Percentiles rank a stretch among this genome's conserved stretches.
Evolutionary conservation across 1,140 invertebrate species (phyloP).

Genomic region (Musca domestica): DNA sequence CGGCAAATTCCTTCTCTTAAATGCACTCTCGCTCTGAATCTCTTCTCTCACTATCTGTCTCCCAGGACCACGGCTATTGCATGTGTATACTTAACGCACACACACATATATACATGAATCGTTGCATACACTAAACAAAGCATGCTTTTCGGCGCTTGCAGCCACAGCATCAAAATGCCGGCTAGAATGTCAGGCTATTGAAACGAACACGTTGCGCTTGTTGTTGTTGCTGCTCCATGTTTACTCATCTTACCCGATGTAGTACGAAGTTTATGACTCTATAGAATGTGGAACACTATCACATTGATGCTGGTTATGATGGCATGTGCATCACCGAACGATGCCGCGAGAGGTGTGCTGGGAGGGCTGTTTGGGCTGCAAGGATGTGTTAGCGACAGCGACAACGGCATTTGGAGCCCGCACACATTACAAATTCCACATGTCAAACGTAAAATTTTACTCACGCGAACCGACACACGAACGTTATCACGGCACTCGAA

Average conservation of each 20-base stretch:
- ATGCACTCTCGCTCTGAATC: too few relatives aligned
- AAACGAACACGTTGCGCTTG: too few relatives aligned
- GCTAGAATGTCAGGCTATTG: too few relatives aligned
- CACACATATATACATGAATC: slow-evolving; percentile 13
- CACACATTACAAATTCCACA: not conserved
- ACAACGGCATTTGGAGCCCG: not conserved
- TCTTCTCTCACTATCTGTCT: too few relatives aligned
- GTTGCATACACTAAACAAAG: not conserved
- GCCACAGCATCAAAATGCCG: not conserved
- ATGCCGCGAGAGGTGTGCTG: too few relatives aligned
- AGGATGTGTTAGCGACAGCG: not conserved
- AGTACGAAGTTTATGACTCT: not conserved
- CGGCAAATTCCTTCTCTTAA: too few relatives aligned
- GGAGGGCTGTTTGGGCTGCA: too few relatives aligned
- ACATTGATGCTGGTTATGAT: slow-evolving; percentile 5
- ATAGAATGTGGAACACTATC: slow-evolving; percentile 4
- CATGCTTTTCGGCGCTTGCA: not conserved
- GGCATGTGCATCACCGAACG: not conserved
- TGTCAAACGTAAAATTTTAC: slow-evolving; percentile 9
- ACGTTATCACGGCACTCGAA: not conserved
- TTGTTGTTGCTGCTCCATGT: too few relatives aligned
- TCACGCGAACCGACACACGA: not conserved
- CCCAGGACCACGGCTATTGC: slow-evolving; percentile 10
- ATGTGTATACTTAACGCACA: slow-evolving; percentile 11
- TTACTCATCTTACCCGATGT: not conserved